These are phyloP conservation scores for Drosophila cyrtoloma DNA, from an alignment of 2,888 invertebrate species.

Conservation along the genomic window DNA sequence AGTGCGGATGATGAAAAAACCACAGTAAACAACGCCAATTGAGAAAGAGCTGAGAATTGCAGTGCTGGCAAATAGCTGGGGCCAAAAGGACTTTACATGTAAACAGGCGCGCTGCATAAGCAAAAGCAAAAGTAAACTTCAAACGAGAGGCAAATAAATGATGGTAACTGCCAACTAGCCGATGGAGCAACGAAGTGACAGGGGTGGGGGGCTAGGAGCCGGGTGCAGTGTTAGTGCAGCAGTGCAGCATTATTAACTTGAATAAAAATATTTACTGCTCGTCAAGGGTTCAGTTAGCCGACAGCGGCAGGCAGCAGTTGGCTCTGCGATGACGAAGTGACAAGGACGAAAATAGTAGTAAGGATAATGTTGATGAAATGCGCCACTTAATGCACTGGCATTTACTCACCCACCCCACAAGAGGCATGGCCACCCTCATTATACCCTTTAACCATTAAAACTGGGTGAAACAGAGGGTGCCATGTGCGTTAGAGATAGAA, in stretches of 20 bases:
- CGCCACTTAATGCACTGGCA: slow-evolving; percentile 70
- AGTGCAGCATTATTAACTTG: slow-evolving; percentile 74
- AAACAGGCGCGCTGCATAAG: slow-evolving; percentile 68
- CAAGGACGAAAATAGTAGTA: slow-evolving; percentile 39
- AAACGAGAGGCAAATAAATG: slow-evolving; percentile 50
- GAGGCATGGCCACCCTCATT: slow-evolving; percentile 33
- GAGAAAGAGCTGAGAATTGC: slow-evolving; percentile 34
- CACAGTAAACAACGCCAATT: slow-evolving; percentile 72
- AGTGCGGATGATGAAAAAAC: slow-evolving; percentile 78
- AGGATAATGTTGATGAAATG: slow-evolving; percentile 66
- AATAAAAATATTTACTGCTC: slow-evolving; percentile 78
- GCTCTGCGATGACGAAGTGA: slow-evolving; percentile 50
- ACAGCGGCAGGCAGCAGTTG: slow-evolving; percentile 45
- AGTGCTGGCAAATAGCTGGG: slow-evolving; percentile 62
- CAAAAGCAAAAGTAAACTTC: slow-evolving; percentile 53
- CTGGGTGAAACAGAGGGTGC: neutral
- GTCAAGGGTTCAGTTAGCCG: slow-evolving; percentile 64
- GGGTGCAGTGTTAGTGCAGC: slow-evolving; percentile 15
- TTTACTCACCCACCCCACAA: slow-evolving; percentile 63
- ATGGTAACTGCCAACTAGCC: slow-evolving; percentile 52
- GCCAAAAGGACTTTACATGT: slow-evolving; percentile 65
- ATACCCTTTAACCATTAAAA: neutral
- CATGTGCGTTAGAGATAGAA: neutral
- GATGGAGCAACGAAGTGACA: slow-evolving; percentile 8
- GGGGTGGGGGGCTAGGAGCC: neutral